Conservation (phyloP, 2,113 vertebrate genomes). For the Chaetura pelagica region DNA sequence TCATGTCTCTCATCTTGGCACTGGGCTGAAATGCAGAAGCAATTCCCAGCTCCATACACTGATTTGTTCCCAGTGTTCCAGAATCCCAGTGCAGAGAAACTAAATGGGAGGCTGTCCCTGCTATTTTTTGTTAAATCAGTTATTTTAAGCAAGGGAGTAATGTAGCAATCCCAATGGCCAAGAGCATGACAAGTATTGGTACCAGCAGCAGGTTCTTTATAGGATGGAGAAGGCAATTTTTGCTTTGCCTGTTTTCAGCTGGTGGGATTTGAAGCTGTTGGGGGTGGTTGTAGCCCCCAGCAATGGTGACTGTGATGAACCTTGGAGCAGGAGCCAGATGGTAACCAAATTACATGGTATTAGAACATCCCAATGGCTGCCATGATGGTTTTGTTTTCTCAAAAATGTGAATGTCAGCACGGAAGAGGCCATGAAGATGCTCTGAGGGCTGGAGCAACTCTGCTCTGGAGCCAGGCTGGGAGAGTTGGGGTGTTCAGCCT, state of each 20-base stretch:
- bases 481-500: too few relatives aligned
- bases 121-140: neutral
- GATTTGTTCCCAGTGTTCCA: neutral
- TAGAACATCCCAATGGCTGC: neutral
- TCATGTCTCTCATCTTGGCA: neutral
- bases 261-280: neutral
- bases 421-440: neutral
- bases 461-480: too few relatives aligned
- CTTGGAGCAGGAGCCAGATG: neutral
- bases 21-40: neutral
- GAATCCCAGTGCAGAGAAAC: neutral
- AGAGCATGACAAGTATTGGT: neutral
- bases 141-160: neutral
- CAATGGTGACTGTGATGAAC: neutral
- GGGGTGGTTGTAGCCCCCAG: neutral
- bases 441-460: too few relatives aligned
- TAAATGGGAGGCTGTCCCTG: neutral
- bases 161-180: neutral
- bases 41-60: neutral
- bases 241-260: neutral
- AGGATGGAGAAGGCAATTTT: neutral
- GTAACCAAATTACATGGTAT: neutral
- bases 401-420: neutral
- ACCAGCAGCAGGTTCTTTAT: neutral
- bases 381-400: neutral